These are phyloP conservation scores for Galbula dea DNA, from an alignment of 2,113 vertebrate species.

Conservation along the genomic window DNA sequence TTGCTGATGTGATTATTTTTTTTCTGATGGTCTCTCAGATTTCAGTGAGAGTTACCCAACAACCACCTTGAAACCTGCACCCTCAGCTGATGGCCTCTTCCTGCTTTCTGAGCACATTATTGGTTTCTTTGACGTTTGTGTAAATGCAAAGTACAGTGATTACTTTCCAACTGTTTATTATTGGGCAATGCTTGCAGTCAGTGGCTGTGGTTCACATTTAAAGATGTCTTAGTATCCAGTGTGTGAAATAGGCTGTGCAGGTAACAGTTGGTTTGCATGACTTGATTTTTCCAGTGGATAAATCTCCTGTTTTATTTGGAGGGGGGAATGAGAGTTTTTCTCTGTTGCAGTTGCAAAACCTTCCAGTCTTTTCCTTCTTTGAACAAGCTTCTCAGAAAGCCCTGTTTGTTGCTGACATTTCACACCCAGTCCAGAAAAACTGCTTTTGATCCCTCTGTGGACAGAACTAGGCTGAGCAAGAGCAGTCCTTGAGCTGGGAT, in stretches of 20 bases:
- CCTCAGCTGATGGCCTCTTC: not conserved
- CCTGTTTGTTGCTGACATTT: not conserved
- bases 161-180: not conserved
- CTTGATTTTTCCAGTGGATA: not conserved
- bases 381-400: too few relatives aligned
- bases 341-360: not conserved
- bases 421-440: not conserved
- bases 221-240: not conserved
- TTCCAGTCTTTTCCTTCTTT: not conserved
- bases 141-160: not conserved
- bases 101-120: fast-evolving
- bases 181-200: not conserved
- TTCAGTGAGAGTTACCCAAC: not conserved
- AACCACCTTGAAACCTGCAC: not conserved
- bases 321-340: not conserved
- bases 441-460: not conserved
- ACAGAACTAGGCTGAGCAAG: not conserved
- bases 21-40: not conserved
- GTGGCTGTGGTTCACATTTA: not conserved
- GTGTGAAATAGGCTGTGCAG: not conserved
- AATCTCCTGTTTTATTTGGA: not conserved
- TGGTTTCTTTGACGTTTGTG: not conserved
- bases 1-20: not conserved
- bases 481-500: not conserved
- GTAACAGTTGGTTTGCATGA: not conserved